Evolutionary conservation across 2,113 vertebrate genomes (phyloP).

Genomic region (Upupa epops): DNA sequence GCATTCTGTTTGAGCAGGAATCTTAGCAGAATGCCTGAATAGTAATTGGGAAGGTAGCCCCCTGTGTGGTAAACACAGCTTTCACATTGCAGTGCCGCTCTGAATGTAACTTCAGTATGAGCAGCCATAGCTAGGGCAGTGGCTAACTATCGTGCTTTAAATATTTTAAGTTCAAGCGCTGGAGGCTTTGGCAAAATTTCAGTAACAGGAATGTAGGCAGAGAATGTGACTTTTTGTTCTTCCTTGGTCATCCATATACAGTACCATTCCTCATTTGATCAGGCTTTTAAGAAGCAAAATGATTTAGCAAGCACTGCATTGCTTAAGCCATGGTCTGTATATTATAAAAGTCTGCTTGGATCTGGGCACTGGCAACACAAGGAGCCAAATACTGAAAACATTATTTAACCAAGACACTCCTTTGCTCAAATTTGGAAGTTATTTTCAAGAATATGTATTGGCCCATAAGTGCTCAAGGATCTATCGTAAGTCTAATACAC

Average conservation of each 20-base stretch:
- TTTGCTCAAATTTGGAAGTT: not conserved
- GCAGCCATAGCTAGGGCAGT: not conserved
- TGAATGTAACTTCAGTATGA: not conserved
- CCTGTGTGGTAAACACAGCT: not conserved
- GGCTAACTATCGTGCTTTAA: not conserved
- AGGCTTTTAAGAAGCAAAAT: slow-evolving; percentile 1
- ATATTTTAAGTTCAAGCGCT: slow-evolving; percentile 12
- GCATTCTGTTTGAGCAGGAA: not conserved
- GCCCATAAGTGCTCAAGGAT: not conserved
- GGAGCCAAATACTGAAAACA: not conserved
- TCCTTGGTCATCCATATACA: not conserved
- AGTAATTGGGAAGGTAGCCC: not conserved
- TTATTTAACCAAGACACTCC: not conserved
- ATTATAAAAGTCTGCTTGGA: not conserved
- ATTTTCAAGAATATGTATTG: not conserved
- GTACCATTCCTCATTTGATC: not conserved
- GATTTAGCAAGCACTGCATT: not conserved
- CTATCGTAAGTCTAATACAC: not conserved
- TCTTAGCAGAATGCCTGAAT: not conserved
- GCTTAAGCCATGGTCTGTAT: not conserved
- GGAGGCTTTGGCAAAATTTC: slow-evolving; percentile 30
- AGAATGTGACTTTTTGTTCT: slow-evolving; percentile 19
- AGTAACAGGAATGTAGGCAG: not conserved
- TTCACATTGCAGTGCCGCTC: not conserved
- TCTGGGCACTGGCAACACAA: not conserved